These are phyloP conservation scores for Drosophila gunungcola DNA, from an alignment of 1,140 invertebrate genomes.

Conservation along the genomic window DNA sequence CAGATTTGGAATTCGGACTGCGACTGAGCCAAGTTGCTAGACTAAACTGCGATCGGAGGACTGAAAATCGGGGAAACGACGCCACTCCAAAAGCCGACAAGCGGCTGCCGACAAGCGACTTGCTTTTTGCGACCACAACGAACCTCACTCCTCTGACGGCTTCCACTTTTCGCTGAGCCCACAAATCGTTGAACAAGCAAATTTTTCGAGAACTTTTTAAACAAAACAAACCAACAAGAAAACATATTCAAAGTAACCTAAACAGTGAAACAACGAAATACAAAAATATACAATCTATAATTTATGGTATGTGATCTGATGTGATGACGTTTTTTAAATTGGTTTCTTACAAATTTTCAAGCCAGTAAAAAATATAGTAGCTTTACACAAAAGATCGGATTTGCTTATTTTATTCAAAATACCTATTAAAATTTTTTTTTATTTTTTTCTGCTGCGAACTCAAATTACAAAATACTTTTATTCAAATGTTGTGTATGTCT, in stretches of 20 bases:
- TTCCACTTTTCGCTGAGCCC: conserved; percentile 67
- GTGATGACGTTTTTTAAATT: too few species aligned
- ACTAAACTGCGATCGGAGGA: conserved; percentile 35
- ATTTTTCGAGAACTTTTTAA: conserved; percentile 32
- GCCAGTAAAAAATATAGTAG: too few species aligned
- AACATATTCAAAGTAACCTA: neutral
- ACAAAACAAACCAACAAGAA: conserved; percentile 12
- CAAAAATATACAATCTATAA: too few species aligned
- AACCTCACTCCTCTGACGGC: conserved; percentile 19
- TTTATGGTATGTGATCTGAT: too few species aligned
- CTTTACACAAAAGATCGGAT: too few species aligned
- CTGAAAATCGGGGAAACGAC: conserved; percentile 15
- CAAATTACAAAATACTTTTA: too few species aligned
- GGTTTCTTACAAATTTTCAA: too few species aligned
- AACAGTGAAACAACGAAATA: neutral
- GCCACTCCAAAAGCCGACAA: conserved; percentile 33
- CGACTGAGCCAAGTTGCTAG: conserved; percentile 31
- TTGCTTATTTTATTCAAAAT: too few species aligned
- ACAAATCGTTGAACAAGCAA: conserved; percentile 48
- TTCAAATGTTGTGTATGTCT: too few species aligned
- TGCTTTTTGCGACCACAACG: conserved; percentile 11
- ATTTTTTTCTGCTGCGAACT: too few species aligned
- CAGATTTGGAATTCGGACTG: conserved; percentile 70
- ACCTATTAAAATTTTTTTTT: too few species aligned
- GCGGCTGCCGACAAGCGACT: conserved; percentile 23